These are phyloP conservation scores for Etheostoma nigrum DNA, from an alignment of 2,797 vertebrate species.

Conservation along the genomic window DNA sequence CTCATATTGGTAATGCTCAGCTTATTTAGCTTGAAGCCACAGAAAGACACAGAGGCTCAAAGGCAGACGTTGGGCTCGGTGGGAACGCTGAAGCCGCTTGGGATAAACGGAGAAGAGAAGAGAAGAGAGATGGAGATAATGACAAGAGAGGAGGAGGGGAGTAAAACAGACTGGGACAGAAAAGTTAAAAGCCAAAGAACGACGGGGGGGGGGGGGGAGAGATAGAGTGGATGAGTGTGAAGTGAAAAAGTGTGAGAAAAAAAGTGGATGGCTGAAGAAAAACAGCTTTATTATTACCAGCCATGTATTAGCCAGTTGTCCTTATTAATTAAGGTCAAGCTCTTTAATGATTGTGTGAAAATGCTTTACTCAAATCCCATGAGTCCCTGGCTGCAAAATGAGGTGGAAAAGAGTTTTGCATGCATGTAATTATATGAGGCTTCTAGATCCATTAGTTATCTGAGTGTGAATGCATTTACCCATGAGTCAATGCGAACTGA, in stretches of 20 bases:
- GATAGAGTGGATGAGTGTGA: constrained; percentile 9
- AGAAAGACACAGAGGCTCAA: constrained; percentile 40
- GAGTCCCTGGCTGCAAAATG: constrained; percentile 55
- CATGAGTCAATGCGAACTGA: not conserved
- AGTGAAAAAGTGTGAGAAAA: constrained; percentile 35
- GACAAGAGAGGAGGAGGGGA: not conserved
- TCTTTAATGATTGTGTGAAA: constrained; percentile 72
- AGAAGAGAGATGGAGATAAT: not conserved
- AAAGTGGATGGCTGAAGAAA: constrained; percentile 27
- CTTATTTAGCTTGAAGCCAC: constrained; percentile 44
- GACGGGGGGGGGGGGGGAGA: constrained; percentile 15
- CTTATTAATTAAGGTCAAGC: constrained; percentile 75
- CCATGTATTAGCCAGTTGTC: constrained; percentile 49
- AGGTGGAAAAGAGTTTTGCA: constrained; percentile 58
- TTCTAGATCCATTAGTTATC: constrained; percentile 48
- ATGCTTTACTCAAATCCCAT: constrained; percentile 55
- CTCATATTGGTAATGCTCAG: constrained; percentile 50
- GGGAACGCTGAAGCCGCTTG: constrained; percentile 26
- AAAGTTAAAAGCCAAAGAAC: constrained; percentile 37
- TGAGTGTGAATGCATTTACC: constrained; percentile 8
- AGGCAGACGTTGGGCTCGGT: constrained; percentile 34
- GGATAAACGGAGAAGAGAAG: not conserved
- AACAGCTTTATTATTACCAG: constrained; percentile 39
- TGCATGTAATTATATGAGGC: constrained; percentile 40
- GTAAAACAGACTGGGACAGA: not conserved